Base-by-base conservation (phyloP, 2,797 vertebrate species). In the Acipenser transmontanus region DNA sequence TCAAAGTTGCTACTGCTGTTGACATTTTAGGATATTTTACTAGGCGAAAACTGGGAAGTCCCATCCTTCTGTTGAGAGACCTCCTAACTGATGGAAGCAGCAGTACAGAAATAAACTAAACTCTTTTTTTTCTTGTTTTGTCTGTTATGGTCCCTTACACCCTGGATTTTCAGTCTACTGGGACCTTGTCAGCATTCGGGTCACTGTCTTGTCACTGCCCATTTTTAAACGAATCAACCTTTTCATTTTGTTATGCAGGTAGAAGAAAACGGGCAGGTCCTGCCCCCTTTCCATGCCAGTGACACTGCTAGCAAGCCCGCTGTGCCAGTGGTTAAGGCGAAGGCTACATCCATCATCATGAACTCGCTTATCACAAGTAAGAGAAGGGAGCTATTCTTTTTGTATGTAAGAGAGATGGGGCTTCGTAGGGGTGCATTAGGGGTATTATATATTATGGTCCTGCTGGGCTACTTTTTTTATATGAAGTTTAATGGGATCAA, bases 351-450 rank as follows among this genome's bases (percentile, higher is more conserved):
- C 65, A 62, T 87, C 88, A 94, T 98, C 85, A 91, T 97, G 87
- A 95, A 80, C 71, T 96, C 95, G 66, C 90, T 98, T 74, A 93
- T 97, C 77, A 94, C 93, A 89, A 96, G 95, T 98, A 95, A 72
- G 94, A 34, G 34, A 34, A 74, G 1, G 12, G 54, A 34, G 34
- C 34, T 34, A 34, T 34, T 34, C 34, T 34, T 34, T 34, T 34
- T 34, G 34, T 34, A 34, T 34, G 34, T 34, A 9, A 54, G n/a
- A 9, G 51, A 54, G n/a, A 54, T 54, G 0, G 51, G 8, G n/a
- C 51, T 54, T n/a, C 51, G 6, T n/a, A 54, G 8, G n/a, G n/a
- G n/a, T 54, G 51, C n/a, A 54, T 9, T 54, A 9, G 51, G 8
- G 51, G 6, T 8, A 34, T 34, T 34, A 34, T 34, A 34, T 34